These are phyloP conservation scores for Bubo bubo DNA, from an alignment of 2,113 vertebrate genomes.

Conservation along the genomic window DNA sequence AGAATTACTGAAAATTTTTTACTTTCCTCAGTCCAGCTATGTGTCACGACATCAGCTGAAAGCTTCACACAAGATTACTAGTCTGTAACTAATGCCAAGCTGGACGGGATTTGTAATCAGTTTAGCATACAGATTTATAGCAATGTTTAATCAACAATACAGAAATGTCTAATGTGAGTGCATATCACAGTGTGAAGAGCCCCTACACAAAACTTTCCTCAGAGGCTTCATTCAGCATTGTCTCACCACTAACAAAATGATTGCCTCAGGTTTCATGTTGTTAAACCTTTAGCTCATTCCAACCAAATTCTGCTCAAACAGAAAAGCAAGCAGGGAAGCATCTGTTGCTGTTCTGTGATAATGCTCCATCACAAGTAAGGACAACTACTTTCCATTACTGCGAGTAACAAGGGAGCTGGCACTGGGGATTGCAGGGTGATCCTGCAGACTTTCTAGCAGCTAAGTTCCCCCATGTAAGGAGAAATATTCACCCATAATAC, in stretches of 20 bases:
- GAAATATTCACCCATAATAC: not conserved
- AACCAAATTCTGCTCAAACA: not conserved
- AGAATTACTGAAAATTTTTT: not conserved
- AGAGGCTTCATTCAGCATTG: not conserved
- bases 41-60: slow-evolving; percentile 18
- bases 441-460: not conserved
- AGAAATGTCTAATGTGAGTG: not conserved
- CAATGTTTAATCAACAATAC: not conserved
- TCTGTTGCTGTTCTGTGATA: not conserved
- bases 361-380: not conserved
- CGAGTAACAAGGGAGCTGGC: not conserved
- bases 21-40: not conserved
- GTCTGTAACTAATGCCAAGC: not conserved
- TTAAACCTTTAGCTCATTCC: not conserved
- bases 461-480: not conserved
- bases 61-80: not conserved
- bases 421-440: not conserved
- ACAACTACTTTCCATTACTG: not conserved
- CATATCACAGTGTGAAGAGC: not conserved
- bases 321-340: not conserved
- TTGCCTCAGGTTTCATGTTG: not conserved
- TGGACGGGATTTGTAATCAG: not conserved
- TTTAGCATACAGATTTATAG: not conserved
- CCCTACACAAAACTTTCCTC: not conserved
- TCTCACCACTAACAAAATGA: not conserved